phyloP scores from a whole-genome alignment of 2,888 invertebrate species.

The Sicus ferrugineus region DNA sequence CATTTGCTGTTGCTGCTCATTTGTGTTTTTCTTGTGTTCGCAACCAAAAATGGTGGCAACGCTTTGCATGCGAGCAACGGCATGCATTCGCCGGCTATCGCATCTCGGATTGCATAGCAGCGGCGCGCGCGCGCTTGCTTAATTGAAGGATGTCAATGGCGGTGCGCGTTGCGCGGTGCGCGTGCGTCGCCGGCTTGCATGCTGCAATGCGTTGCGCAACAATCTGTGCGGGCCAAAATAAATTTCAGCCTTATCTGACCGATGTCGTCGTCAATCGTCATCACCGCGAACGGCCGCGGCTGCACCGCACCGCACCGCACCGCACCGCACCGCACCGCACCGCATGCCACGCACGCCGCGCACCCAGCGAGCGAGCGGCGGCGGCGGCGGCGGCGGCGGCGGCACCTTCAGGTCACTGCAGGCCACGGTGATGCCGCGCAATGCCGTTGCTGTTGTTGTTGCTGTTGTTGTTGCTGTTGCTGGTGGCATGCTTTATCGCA shows the following conservation, averaged over 20 bases:
- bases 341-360: background rate
- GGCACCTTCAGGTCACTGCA: constrained; percentile 12
- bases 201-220: constrained; percentile 29
- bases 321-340: background rate
- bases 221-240: constrained; percentile 47
- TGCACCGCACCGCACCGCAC: background rate
- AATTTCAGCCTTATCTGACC: constrained; percentile 48
- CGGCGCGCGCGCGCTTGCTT: constrained; percentile 30
- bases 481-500: constrained; percentile 58
- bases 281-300: background rate
- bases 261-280: constrained; percentile 33
- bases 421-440: background rate
- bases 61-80: background rate
- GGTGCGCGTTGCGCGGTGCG: constrained; percentile 35
- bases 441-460: constrained; percentile 5
- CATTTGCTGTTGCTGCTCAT: constrained; percentile 25
- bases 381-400: background rate
- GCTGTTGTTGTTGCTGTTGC: constrained; percentile 16
- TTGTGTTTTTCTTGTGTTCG: constrained; percentile 12
- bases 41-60: constrained; percentile 29
- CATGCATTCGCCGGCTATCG: constrained; percentile 19
- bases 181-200: constrained; percentile 35
- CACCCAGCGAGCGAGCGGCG: background rate
- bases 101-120: constrained; percentile 31
- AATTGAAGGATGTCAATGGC: constrained; percentile 49